phyloP scores from a whole-genome alignment of 30 jellyfish, hydroid and myxozoan genomes.

The Aurelia aurita region DNA sequence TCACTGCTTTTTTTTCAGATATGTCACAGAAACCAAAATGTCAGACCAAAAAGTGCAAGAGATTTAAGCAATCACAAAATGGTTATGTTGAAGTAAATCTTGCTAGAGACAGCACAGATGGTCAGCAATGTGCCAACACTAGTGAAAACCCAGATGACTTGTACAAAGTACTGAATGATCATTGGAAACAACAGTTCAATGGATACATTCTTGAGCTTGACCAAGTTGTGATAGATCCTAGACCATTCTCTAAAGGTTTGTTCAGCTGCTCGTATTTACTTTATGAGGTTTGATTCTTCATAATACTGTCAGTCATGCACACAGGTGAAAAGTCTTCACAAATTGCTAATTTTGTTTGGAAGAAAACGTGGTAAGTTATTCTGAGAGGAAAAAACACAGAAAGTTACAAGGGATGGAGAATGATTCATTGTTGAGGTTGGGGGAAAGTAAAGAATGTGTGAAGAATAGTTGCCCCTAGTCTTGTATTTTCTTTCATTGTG shows the following conservation, averaged over 20 bases:
- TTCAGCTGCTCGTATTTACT: too few relatives aligned
- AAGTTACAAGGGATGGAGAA: too few relatives aligned
- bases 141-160: constrained; percentile 56
- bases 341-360: too few relatives aligned
- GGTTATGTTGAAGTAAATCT: constrained; percentile 56
- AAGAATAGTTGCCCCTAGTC: too few relatives aligned
- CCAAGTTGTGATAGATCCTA: constrained; percentile 74
- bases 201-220: constrained; percentile 66
- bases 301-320: too few relatives aligned
- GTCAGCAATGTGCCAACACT: neutral
- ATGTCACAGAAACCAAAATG: neutral
- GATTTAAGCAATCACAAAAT: constrained; percentile 31
- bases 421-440: too few relatives aligned
- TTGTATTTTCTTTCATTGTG: too few relatives aligned
- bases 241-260: constrained; percentile 86
- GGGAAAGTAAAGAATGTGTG: too few relatives aligned
- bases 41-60: constrained; percentile 38
- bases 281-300: too few relatives aligned
- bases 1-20: neutral
- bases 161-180: constrained; percentile 77
- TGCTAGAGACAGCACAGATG: constrained; percentile 34
- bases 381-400: too few relatives aligned
- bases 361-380: too few relatives aligned
- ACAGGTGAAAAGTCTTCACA: too few relatives aligned
- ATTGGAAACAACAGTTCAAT: constrained; percentile 78